Evolutionary conservation across 1,140 invertebrate species (phyloP).

Genomic region (Drosophila jambulina): DNA sequence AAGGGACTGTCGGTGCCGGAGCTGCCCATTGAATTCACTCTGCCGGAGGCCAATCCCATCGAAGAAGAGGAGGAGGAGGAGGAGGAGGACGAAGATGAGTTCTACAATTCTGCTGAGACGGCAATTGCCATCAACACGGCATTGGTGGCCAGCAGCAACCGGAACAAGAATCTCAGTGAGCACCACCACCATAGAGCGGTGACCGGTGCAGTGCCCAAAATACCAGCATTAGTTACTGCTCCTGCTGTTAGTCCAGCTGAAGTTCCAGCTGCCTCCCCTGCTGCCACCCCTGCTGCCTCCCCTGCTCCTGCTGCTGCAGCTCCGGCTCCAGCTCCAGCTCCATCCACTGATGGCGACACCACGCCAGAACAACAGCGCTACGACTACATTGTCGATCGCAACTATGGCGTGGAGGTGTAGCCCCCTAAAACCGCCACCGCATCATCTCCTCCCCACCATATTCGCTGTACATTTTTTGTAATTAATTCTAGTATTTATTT

Average conservation of each 20-base stretch:
- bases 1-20: slow-evolving; percentile 92
- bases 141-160: slow-evolving; percentile 80
- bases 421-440: slow-evolving; percentile 15
- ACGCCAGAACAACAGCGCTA: slow-evolving; percentile 87
- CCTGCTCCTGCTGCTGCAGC: slow-evolving; percentile 20
- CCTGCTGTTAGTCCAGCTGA: slow-evolving; percentile 11
- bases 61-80: slow-evolving; percentile 76
- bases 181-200: slow-evolving; percentile 66
- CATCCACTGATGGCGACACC: slow-evolving; percentile 58
- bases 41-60: slow-evolving; percentile 76
- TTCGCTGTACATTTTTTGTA: slow-evolving; percentile 78
- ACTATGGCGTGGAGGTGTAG: slow-evolving; percentile 89
- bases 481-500: slow-evolving; percentile 81
- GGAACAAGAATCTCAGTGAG: slow-evolving; percentile 85
- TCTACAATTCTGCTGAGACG: slow-evolving; percentile 75
- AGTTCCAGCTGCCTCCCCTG: slow-evolving; percentile 24
- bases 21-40: slow-evolving; percentile 88
- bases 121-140: slow-evolving; percentile 83
- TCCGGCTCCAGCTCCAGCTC: slow-evolving; percentile 8
- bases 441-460: slow-evolving; percentile 44
- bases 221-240: slow-evolving; percentile 19
- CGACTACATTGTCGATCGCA: slow-evolving; percentile 89
- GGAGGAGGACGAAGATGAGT: slow-evolving; percentile 73
- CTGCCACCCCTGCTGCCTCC: neutral
- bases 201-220: slow-evolving; percentile 48